Evolutionary conservation across 2,888 invertebrate genomes (phyloP).

Genomic region (Caenorhabditis panamensis): DNA sequence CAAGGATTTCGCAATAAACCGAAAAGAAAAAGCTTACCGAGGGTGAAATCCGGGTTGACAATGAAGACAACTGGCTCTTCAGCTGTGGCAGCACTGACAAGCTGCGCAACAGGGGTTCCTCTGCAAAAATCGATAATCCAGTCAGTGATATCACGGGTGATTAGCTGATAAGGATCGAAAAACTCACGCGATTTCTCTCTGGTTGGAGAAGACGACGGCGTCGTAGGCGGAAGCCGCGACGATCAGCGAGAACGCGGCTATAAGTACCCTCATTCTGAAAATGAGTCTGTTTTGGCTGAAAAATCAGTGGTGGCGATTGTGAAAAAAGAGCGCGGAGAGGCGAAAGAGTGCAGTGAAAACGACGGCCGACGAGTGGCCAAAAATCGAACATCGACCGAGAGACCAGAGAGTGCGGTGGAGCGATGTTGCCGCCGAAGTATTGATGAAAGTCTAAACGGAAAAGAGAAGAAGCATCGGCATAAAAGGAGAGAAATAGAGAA

Average conservation of each 20-base stretch:
- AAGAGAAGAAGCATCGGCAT: neutral
- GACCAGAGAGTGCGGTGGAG: conserved; percentile 55
- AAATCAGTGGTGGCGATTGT: conserved; percentile 1
- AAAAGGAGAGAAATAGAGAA: neutral
- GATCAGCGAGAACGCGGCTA: conserved; percentile 59
- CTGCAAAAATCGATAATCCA: conserved; percentile 9
- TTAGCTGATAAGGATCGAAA: conserved; percentile 10
- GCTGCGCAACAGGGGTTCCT: conserved; percentile 45
- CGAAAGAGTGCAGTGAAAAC: conserved; percentile 38
- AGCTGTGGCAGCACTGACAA: conserved; percentile 61
- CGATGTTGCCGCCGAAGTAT: conserved; percentile 35
- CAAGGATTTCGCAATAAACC: too few species aligned
- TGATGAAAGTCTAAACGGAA: neutral
- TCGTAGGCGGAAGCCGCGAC: conserved; percentile 65
- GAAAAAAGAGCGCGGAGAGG: conserved; percentile 37
- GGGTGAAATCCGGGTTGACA: conserved; percentile 70
- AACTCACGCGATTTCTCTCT: conserved; percentile 64
- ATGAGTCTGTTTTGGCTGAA: conserved; percentile 16
- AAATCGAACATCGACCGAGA: conserved; percentile 63
- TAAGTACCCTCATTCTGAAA: conserved; percentile 70
- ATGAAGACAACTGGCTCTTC: conserved; percentile 70
- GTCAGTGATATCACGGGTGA: conserved; percentile 5
- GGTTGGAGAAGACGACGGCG: conserved; percentile 70
- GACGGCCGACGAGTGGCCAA: conserved; percentile 56
- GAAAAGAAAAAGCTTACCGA: conserved; percentile 65